phyloP scores from a whole-genome alignment of 2,888 invertebrate genomes.

The Eledona agricola region DNA sequence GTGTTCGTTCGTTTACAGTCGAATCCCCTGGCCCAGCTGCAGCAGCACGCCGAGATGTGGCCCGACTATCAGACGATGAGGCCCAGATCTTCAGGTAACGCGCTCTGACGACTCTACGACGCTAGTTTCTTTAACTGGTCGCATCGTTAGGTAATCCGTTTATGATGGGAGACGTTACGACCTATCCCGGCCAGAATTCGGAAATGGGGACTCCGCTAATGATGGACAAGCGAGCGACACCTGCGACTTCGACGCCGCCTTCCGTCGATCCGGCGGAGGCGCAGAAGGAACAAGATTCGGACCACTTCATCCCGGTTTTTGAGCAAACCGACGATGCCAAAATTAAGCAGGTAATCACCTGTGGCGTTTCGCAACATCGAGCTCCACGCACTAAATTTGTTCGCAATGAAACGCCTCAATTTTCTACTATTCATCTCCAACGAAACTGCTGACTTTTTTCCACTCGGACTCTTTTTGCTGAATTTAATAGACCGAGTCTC shows the following conservation, averaged over 20 bases:
- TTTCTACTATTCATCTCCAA: too few species aligned
- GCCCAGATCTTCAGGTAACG: constrained; percentile 40
- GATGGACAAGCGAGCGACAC: constrained; percentile 43
- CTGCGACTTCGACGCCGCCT: constrained; percentile 14
- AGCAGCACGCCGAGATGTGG: constrained; percentile 59
- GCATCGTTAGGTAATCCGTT: constrained; percentile 14
- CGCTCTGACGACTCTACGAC: too few species aligned
- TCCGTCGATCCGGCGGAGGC: constrained; percentile 2
- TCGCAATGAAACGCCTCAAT: too few species aligned
- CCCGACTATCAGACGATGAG: constrained; percentile 52
- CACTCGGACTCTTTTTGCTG: too few species aligned
- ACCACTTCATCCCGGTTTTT: constrained; percentile 42
- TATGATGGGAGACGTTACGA: constrained; percentile 42
- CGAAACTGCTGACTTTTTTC: too few species aligned
- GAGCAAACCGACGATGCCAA: constrained; percentile 49
- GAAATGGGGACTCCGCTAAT: constrained; percentile 42
- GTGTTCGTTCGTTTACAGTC: constrained; percentile 40
- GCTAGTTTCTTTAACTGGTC: too few species aligned
- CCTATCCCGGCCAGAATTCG: constrained; percentile 34
- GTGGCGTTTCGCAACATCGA: too few species aligned
- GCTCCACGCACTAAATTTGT: too few species aligned
- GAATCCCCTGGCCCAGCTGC: constrained; percentile 55
- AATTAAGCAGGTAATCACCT: constrained; percentile 55
- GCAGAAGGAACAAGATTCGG: constrained; percentile 9
- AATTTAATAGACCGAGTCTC: too few species aligned